Base-by-base conservation (phyloP, 2,113 vertebrate genomes). In the Herpailurus yagouaroundi region DNA sequence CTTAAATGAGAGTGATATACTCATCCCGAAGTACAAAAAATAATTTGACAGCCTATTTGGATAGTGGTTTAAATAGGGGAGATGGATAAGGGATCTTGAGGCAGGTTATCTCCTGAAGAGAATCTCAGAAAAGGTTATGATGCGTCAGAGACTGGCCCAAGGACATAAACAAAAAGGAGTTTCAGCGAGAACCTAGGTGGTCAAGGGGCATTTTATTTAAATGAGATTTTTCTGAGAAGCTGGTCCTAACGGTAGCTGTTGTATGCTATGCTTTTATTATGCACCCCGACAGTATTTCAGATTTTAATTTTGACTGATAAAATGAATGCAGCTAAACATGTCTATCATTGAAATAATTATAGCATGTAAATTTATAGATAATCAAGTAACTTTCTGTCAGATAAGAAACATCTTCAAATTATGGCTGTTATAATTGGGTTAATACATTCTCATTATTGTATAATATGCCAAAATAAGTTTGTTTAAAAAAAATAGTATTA, bases 401-500 rank as follows among this genome's bases (percentile, higher is more conserved):
- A n/a, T 41, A 87, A 79, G 64, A 89, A 95, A 95, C 13, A 95
- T 73, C n/a, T 97, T 97, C 33, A 68, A 57, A 81, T 92, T 94
- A 95, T 50, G 64, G 4, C 31, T 88, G 9, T 55, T 93, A 27
- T 97, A 81, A 87, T 68, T 95, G n/a, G 1, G 6, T 71, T 95
- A 93, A 89, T 95, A 94, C 29, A 52, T 73, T 94, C 66, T 73
- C 27, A 73, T 89, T 95, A 52, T 89, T 85, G 77, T 45, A 63
- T 11, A 77, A 89, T 74, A 36, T 71, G 77, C 29, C 66, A 91
- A 73, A 76, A 21, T 81, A 27, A 68, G 23, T 82, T 85, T 91
- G 55, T 88, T 77, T 63, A n/a, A 71, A 77, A 69, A 55, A 52
- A 82, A 60, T 15, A 84, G 60, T 69, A 71, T 52, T 55, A 4